Evolutionary conservation across 2,113 vertebrate species (phyloP).

Genomic region (Stegastes partitus): DNA sequence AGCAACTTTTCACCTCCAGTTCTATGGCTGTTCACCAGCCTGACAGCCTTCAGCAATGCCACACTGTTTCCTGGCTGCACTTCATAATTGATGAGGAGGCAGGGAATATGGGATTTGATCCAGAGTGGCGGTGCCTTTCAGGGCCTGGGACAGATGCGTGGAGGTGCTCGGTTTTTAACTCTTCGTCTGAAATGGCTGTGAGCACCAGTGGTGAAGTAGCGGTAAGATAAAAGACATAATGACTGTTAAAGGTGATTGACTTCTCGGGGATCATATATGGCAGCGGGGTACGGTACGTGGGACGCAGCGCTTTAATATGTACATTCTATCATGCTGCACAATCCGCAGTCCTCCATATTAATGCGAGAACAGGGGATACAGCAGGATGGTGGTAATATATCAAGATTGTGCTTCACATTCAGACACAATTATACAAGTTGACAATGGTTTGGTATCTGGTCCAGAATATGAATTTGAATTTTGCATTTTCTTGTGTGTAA

Average conservation of each 20-base stretch:
- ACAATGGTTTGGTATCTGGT: not conserved
- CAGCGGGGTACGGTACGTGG: not conserved
- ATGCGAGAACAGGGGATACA: not conserved
- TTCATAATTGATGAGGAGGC: constrained; percentile 78
- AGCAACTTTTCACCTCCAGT: constrained; percentile 60
- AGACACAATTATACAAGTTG: constrained; percentile 3
- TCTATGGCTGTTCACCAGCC: constrained; percentile 37
- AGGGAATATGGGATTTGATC: constrained; percentile 72
- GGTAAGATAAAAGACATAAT: constrained; percentile 24
- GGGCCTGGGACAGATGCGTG: constrained; percentile 40
- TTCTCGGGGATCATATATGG: constrained; percentile 7
- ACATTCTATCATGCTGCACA: constrained; percentile 11
- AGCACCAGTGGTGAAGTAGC: constrained; percentile 6
- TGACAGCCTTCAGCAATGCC: constrained; percentile 68
- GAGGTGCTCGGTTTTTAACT: constrained; percentile 44
- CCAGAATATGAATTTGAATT: too few species aligned
- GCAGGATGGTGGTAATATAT: constrained; percentile 14
- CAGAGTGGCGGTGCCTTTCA: constrained; percentile 49
- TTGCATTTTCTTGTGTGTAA: not conserved
- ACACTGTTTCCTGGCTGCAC: constrained; percentile 70
- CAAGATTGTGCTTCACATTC: not conserved
- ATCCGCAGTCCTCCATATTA: constrained; percentile 14
- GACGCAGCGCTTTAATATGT: constrained; percentile 25
- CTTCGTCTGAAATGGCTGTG: constrained; percentile 18
- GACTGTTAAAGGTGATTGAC: constrained; percentile 42